Evolutionary conservation across 1,140 invertebrate genomes (phyloP).

Genomic region (Ladona fulva): DNA sequence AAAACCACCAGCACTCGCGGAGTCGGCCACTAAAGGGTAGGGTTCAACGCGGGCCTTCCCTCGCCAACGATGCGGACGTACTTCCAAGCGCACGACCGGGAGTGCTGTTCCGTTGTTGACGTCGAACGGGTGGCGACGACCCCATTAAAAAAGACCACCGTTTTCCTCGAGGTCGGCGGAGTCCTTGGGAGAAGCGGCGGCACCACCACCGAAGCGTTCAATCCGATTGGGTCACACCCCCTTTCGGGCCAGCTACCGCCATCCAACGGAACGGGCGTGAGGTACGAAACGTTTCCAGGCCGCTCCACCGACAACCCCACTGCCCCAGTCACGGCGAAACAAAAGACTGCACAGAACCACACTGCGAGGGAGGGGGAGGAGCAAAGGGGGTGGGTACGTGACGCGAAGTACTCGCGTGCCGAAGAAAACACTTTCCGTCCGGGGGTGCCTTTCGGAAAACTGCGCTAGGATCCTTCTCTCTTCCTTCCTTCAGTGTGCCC

Average conservation of each 20-base stretch:
- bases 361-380: background rate
- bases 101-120: background rate
- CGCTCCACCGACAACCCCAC: too few relatives aligned
- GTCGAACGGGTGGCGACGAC: too few relatives aligned
- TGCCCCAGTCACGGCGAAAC: background rate
- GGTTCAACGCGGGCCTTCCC: too few relatives aligned
- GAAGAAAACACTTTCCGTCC: background rate
- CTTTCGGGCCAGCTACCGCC: too few relatives aligned
- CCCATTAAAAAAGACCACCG: background rate
- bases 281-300: too few relatives aligned
- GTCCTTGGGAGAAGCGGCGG: background rate
- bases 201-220: background rate
- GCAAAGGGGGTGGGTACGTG: background rate
- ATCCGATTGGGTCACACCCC: too few relatives aligned
- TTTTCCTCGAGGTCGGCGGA: background rate
- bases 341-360: background rate
- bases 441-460: background rate
- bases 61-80: too few relatives aligned
- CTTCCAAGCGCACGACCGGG: background rate
- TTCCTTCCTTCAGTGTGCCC: background rate
- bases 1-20: too few relatives aligned
- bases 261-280: too few relatives aligned
- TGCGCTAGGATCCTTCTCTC: background rate
- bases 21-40: too few relatives aligned
- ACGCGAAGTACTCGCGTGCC: background rate